Percentiles rank a stretch among this genome's conserved stretches.
Evolutionary conservation across 2,797 vertebrate species (phyloP).

Genomic region (Petrocephalus sullivani): DNA sequence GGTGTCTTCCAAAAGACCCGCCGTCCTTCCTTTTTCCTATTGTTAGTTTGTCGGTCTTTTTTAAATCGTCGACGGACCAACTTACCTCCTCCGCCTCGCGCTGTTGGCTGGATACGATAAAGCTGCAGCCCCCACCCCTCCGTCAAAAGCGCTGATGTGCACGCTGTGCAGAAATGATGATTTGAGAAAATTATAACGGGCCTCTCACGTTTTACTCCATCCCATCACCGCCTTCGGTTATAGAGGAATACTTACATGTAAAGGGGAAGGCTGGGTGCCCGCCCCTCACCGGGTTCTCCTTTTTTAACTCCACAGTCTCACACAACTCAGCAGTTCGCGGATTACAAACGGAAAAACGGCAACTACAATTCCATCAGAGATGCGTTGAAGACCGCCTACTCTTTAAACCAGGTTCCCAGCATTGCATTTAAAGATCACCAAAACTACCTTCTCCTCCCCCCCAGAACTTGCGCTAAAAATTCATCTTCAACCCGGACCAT

Average conservation of each 20-base stretch:
- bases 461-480: background rate
- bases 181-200: background rate
- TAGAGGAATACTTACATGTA: background rate
- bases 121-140: background rate
- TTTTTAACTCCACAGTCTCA: background rate
- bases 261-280: background rate
- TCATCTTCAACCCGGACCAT: background rate
- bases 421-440: background rate
- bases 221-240: background rate
- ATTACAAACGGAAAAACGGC: background rate
- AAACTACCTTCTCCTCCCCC: conserved; percentile 20
- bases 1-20: conserved; percentile 15
- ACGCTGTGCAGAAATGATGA: background rate
- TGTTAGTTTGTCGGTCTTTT: conserved; percentile 43
- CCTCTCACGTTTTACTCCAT: background rate
- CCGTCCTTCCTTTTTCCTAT: conserved; percentile 31
- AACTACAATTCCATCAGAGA: background rate
- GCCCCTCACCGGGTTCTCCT: background rate
- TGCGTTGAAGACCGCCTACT: background rate
- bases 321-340: background rate
- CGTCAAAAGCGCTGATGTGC: background rate
- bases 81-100: conserved; percentile 35
- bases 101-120: background rate
- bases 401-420: background rate
- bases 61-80: conserved; percentile 42